phyloP scores from a whole-genome alignment of 2,113 vertebrate genomes.

The Rallus limicola region DNA sequence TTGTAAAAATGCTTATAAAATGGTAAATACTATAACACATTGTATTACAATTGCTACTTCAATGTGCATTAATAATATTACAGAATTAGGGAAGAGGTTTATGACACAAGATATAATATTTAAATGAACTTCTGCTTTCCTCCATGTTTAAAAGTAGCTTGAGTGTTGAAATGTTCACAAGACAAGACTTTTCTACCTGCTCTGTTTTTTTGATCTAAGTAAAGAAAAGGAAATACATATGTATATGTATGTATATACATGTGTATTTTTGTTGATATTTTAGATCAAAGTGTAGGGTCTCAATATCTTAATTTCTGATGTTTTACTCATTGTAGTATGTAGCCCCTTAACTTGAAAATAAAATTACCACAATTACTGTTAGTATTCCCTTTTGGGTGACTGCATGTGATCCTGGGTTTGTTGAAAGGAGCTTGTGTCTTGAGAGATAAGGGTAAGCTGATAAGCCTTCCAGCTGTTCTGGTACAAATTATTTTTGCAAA shows the following conservation, averaged over 20 bases:
- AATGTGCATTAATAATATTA: neutral
- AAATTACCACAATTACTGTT: neutral
- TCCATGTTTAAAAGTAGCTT: neutral
- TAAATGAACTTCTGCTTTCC: neutral
- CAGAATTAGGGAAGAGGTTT: neutral
- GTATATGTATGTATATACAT: rapidly evolving
- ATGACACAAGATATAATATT: neutral
- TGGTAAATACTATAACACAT: neutral
- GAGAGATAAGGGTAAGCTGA: neutral
- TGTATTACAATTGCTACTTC: neutral
- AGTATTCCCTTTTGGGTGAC: neutral
- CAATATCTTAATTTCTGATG: neutral
- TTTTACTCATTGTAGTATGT: neutral
- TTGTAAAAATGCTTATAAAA: neutral
- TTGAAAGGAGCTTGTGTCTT: neutral
- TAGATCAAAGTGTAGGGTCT: neutral
- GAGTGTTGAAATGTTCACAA: neutral
- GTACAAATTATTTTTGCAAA: constrained; percentile 33
- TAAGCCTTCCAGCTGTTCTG: neutral
- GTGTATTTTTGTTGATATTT: neutral
- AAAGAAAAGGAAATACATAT: neutral
- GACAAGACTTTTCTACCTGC: neutral
- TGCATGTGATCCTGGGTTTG: neutral
- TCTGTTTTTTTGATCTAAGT: neutral
- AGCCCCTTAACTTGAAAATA: neutral